Evolutionary conservation across 2,888 invertebrate genomes (phyloP).

Genomic region (Monoplex corrugatus): DNA sequence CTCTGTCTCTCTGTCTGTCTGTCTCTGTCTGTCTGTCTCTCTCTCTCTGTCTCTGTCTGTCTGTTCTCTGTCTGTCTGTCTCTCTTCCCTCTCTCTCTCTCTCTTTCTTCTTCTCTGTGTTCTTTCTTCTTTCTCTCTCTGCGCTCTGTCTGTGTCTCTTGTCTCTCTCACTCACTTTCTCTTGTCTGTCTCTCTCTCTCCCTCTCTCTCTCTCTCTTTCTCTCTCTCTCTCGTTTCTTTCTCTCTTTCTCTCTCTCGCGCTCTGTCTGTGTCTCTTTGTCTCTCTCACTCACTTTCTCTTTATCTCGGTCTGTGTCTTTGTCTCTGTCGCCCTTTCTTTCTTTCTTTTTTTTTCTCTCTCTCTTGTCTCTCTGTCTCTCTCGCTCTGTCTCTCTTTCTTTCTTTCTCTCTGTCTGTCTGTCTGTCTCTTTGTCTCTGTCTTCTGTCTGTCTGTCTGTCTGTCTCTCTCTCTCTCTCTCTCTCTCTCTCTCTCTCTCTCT

Average conservation of each 20-base stretch:
- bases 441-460: neutral
- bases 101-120: neutral
- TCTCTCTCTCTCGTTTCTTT: too few relatives aligned
- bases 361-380: neutral
- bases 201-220: neutral
- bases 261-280: neutral
- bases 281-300: constrained; percentile 6
- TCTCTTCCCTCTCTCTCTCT: neutral
- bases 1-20: neutral
- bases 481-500: constrained; percentile 13
- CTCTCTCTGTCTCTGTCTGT: neutral
- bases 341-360: neutral
- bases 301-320: neutral
- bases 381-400: neutral
- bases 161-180: neutral
- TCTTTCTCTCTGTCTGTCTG: constrained; percentile 1
- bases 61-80: too few relatives aligned
- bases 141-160: neutral
- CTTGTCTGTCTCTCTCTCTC: neutral
- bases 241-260: too few relatives aligned
- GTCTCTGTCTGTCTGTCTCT: neutral
- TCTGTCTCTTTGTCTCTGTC: neutral
- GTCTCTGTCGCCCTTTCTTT: neutral
- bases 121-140: neutral
- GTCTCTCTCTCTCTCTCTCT: neutral